Evolutionary conservation across 2,888 invertebrate genomes (phyloP).

Genomic region (Cephus pygmeus): DNA sequence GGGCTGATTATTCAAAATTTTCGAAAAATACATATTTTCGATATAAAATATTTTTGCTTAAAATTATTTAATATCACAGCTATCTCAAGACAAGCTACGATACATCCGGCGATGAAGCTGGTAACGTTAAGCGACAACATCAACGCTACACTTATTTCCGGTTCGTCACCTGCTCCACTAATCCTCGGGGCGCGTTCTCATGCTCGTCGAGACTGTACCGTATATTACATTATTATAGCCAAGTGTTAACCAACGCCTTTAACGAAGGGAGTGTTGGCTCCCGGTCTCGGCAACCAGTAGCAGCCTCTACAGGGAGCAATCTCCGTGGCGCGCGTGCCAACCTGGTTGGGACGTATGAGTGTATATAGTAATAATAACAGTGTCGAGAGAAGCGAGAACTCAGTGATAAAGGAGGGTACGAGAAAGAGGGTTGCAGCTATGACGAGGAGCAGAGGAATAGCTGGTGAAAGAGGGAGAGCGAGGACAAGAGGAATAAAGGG

Average conservation of each 20-base stretch:
- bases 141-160: slow-evolving; percentile 7
- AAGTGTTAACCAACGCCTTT: slow-evolving; percentile 54
- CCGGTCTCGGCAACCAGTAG: not conserved
- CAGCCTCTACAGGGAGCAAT: slow-evolving; percentile 1
- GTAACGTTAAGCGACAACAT: not conserved
- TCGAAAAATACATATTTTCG: not conserved
- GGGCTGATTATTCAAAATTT: not conserved
- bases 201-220: slow-evolving; percentile 28
- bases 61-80: not conserved
- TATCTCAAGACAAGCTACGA: not conserved
- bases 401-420: not conserved
- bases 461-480: slow-evolving; percentile 14
- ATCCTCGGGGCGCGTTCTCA: not conserved
- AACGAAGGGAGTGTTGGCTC: slow-evolving; percentile 36
- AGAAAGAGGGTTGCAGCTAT: not conserved
- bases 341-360: slow-evolving; percentile 21
- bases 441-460: slow-evolving; percentile 7
- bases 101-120: not conserved
- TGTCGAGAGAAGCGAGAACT: slow-evolving; percentile 33
- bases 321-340: slow-evolving; percentile 21
- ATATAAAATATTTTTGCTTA: not conserved
- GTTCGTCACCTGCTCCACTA: slow-evolving; percentile 21
- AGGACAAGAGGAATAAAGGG: slow-evolving; percentile 21
- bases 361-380: slow-evolving; percentile 46
- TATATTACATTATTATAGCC: slow-evolving; percentile 48